Conservation (phyloP, 37 sponge, comb jelly and placozoan species). For the Aplysina aerophoba region DNA sequence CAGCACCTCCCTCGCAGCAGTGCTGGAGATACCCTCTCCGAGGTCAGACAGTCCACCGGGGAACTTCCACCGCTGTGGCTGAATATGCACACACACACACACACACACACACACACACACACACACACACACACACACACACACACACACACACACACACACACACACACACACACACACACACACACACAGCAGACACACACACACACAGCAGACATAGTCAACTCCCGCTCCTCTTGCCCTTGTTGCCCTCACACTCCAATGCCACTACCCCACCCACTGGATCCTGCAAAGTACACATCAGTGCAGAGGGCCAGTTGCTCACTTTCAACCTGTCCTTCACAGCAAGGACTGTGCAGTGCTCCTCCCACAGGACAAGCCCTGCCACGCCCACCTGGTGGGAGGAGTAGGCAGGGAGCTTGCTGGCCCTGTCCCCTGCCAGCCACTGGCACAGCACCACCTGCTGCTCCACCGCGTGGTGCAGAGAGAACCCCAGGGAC, state of each 20-base stretch:
- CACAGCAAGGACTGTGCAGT: slow-evolving; percentile 53
- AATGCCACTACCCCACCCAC: no score
- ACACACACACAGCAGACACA: not conserved
- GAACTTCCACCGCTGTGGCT: slow-evolving; percentile 82
- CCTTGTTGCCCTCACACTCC: no score
- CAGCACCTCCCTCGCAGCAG: slow-evolving; percentile 81
- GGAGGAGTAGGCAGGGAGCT: slow-evolving; percentile 71
- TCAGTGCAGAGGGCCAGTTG: no score
- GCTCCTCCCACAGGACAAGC: slow-evolving; percentile 66
- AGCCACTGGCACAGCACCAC: slow-evolving; percentile 72
- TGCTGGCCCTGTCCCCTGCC: slow-evolving; percentile 36
- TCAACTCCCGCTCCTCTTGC: no score
- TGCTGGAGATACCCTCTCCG: slow-evolving; percentile 78
- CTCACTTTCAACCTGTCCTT: slow-evolving; percentile 75
- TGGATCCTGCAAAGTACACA: no score
- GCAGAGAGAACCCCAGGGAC: slow-evolving; percentile 61
- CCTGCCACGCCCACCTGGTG: slow-evolving; percentile 88
- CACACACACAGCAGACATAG: not conserved
- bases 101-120: not conserved
- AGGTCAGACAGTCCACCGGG: slow-evolving; percentile 82
- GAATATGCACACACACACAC: not conserved
- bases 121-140: not conserved
- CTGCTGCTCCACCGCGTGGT: slow-evolving; percentile 58
- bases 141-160: not conserved
- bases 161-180: not conserved